Evolutionary conservation across 2,888 invertebrate genomes (phyloP).

Genomic region (Hoplodrina ambigua): DNA sequence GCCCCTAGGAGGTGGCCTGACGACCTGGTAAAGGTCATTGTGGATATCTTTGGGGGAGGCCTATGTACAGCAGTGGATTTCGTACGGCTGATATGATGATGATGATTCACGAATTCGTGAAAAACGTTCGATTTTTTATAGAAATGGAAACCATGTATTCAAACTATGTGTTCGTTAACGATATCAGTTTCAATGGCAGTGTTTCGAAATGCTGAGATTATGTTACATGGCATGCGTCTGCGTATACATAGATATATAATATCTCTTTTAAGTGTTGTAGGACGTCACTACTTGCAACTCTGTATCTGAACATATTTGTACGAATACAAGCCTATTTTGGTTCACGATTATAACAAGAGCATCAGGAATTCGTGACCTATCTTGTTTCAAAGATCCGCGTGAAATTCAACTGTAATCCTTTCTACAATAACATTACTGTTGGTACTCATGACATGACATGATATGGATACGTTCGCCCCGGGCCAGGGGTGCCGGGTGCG

Average conservation of each 20-base stretch:
- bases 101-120: too few species aligned
- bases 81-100: too few species aligned
- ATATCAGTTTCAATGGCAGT: not conserved
- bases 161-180: too few species aligned
- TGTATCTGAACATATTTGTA: not conserved
- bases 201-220: not conserved
- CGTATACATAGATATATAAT: too few species aligned
- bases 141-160: too few species aligned
- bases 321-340: not conserved
- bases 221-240: not conserved
- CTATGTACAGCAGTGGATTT: too few species aligned
- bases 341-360: conserved; percentile 11
- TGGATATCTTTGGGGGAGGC: too few species aligned
- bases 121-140: too few species aligned
- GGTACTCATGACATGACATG: conserved; percentile 51
- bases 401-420: conserved; percentile 38
- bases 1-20: too few species aligned
- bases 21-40: too few species aligned
- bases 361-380: conserved; percentile 22
- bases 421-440: conserved; percentile 52
- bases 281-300: too few species aligned
- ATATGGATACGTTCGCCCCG: conserved; percentile 49
- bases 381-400: conserved; percentile 37
- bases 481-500: conserved; percentile 37
- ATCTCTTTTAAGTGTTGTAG: not conserved